Evolutionary conservation across 2,888 invertebrate species (phyloP).

Genomic region (Oeneis ivallda): DNA sequence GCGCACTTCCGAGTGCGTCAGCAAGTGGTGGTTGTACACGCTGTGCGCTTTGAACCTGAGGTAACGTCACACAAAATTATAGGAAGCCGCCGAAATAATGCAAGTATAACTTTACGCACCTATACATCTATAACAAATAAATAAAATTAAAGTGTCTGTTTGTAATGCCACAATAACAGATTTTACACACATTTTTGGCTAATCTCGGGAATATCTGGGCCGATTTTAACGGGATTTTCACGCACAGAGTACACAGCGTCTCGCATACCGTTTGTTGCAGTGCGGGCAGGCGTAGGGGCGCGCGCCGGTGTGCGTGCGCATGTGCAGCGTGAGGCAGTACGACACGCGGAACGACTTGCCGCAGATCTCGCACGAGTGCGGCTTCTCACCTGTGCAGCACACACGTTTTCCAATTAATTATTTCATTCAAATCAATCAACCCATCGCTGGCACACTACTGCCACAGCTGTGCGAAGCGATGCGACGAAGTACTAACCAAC

Average conservation of each 20-base stretch:
- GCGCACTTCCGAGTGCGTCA: conserved; percentile 88
- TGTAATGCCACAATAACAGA: no score
- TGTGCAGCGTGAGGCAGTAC: conserved; percentile 89
- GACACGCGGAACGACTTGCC: conserved; percentile 90
- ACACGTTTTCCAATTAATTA: background rate
- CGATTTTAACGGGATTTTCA: no score
- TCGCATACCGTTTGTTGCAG: conserved; percentile 83
- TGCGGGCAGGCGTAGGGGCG: conserved; percentile 88
- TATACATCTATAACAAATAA: no score
- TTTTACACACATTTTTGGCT: no score
- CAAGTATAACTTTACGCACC: conserved; percentile 2
- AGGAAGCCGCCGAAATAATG: background rate
- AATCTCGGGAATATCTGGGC: no score
- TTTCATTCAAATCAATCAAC: no score
- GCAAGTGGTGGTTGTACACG: conserved; percentile 88
- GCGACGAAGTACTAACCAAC: no score
- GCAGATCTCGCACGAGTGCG: conserved; percentile 89
- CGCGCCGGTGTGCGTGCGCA: conserved; percentile 90
- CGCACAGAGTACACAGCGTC: no score
- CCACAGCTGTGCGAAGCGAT: no score
- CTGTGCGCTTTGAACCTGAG: conserved; percentile 88
- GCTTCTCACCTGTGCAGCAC: conserved; percentile 48
- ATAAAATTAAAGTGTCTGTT: no score
- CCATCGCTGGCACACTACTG: no score
- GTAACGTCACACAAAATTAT: conserved; percentile 1